Percentiles rank a stretch among this genome's conserved stretches.
Conservation (phyloP, 2,797 vertebrate species). For the Malurus splendens region DNA sequence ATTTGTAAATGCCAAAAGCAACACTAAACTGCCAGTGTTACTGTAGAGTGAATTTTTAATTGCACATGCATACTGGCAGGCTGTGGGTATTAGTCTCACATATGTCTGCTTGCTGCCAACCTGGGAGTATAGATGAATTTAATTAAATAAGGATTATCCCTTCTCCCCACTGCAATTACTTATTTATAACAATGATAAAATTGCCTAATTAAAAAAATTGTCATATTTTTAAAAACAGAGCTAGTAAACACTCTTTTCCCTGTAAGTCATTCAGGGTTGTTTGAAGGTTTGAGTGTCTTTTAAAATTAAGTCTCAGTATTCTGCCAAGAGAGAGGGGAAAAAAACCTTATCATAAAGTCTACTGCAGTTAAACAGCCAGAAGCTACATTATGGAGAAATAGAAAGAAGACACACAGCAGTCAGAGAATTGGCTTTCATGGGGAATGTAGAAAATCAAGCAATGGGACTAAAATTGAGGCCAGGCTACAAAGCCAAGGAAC, state of each 20-base stretch:
- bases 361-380: slow-evolving; percentile 69
- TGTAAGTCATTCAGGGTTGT: slow-evolving; percentile 67
- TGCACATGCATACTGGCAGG: slow-evolving; percentile 80
- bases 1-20: slow-evolving; percentile 86
- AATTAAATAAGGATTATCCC: slow-evolving; percentile 86
- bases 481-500: slow-evolving; percentile 50
- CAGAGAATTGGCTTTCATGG: slow-evolving; percentile 59
- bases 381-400: slow-evolving; percentile 65
- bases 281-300: slow-evolving; percentile 65
- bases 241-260: slow-evolving; percentile 64
- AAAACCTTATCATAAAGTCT: slow-evolving; percentile 65
- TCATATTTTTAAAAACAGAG: slow-evolving; percentile 71
- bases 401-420: slow-evolving; percentile 67
- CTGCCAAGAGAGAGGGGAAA: slow-evolving; percentile 48
- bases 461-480: slow-evolving; percentile 64
- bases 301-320: slow-evolving; percentile 70
- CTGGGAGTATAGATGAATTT: slow-evolving; percentile 86
- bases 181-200: slow-evolving; percentile 86
- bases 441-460: slow-evolving; percentile 66
- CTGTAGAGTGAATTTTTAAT: slow-evolving; percentile 85
- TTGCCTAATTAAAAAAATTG: slow-evolving; percentile 76
- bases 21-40: slow-evolving; percentile 82
- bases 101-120: slow-evolving; percentile 84
- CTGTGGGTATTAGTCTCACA: slow-evolving; percentile 83
- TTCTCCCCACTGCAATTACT: slow-evolving; percentile 84